These are phyloP conservation scores for Euthynnus affinis DNA, from an alignment of 2,797 vertebrate genomes.

Conservation along the genomic window DNA sequence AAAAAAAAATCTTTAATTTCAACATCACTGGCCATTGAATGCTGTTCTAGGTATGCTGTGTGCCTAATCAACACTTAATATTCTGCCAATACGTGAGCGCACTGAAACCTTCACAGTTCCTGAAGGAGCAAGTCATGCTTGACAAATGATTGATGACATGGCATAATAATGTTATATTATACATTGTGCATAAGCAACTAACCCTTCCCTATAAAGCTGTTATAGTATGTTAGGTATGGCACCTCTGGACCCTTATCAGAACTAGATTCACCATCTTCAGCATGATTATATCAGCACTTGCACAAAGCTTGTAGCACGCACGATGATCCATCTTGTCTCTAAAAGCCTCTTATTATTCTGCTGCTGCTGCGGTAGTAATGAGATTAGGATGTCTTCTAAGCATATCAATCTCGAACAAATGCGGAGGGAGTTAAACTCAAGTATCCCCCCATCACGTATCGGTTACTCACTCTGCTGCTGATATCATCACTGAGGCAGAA, in stretches of 20 bases:
- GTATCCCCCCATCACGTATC: conserved; percentile 36
- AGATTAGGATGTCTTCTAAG: conserved; percentile 64
- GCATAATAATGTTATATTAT: conserved; percentile 8
- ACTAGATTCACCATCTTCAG: conserved; percentile 24
- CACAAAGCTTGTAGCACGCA: conserved; percentile 48
- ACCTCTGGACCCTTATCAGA: conserved; percentile 16
- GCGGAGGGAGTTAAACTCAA: conserved; percentile 48
- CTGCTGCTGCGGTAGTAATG: conserved; percentile 57
- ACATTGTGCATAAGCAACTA: conserved; percentile 5
- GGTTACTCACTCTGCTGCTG: conserved; percentile 82
- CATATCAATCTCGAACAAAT: conserved; percentile 51
- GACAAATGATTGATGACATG: conserved; percentile 1
- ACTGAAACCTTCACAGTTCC: neutral
- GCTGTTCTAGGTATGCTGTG: neutral
- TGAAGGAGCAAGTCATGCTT: neutral
- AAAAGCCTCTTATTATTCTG: conserved; percentile 68
- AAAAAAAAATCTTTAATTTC: too few relatives aligned
- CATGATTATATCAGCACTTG: conserved; percentile 38
- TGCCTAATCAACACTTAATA: neutral
- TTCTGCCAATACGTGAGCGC: neutral
- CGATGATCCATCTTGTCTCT: conserved; percentile 37
- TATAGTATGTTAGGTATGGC: conserved; percentile 47
- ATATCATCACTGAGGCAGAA: conserved; percentile 80
- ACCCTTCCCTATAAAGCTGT: conserved; percentile 23
- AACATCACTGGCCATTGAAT: neutral